phyloP scores from a whole-genome alignment of 2,888 invertebrate genomes.

The Drosophila mayaguana region DNA sequence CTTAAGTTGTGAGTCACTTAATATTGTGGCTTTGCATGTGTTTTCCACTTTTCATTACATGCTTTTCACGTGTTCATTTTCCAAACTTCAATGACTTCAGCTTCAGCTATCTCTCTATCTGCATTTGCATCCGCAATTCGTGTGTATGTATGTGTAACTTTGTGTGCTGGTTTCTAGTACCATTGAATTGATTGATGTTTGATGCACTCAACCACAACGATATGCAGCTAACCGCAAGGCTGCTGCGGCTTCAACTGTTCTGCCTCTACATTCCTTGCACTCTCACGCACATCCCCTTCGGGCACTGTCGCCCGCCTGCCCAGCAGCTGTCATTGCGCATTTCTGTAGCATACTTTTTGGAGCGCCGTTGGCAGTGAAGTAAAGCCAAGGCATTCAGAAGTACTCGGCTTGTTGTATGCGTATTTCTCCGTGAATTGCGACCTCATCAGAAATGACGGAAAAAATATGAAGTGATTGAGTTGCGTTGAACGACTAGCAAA shows the following conservation, averaged over 20 bases:
- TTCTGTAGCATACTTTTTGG: constrained; percentile 69
- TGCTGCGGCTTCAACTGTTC: constrained; percentile 35
- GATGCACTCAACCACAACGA: constrained; percentile 78
- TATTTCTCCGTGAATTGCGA: constrained; percentile 36
- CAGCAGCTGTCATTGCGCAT: constrained; percentile 64
- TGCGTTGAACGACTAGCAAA: not conserved
- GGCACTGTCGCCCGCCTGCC: not conserved
- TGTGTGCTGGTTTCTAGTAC: constrained; percentile 59
- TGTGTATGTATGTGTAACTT: constrained; percentile 20
- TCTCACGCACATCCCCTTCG: not conserved
- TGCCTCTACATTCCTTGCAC: constrained; percentile 4
- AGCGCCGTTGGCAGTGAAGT: constrained; percentile 43
- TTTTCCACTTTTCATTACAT: constrained; percentile 70
- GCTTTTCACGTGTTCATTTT: constrained; percentile 54
- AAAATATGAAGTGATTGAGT: not conserved
- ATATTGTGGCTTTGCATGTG: constrained; percentile 66
- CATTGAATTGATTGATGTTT: constrained; percentile 81
- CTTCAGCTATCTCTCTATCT: constrained; percentile 27
- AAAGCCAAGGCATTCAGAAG: constrained; percentile 55
- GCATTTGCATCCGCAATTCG: constrained; percentile 17
- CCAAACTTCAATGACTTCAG: constrained; percentile 56
- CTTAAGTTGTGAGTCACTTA: constrained; percentile 67
- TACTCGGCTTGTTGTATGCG: constrained; percentile 22
- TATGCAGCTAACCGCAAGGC: constrained; percentile 75
- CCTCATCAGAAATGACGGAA: constrained; percentile 8